phyloP scores from a whole-genome alignment of 2,113 vertebrate genomes.

The Strix uralensis region DNA sequence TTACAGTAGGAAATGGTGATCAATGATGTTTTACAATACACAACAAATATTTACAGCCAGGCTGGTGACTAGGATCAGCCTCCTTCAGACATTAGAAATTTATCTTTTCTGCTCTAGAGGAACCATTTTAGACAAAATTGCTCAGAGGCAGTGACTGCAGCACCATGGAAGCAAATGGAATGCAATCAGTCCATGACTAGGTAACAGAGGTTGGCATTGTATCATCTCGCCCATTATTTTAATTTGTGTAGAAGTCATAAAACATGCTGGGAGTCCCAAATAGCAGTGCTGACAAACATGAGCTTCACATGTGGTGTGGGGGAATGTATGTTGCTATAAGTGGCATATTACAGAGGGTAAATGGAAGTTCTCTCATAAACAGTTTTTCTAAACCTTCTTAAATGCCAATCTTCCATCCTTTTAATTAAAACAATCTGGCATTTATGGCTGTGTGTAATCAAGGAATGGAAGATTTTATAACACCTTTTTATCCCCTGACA shows the following conservation, averaged over 20 bases:
- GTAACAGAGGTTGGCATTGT: not conserved
- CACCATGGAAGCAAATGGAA: not conserved
- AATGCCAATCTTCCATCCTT: slow-evolving; percentile 76
- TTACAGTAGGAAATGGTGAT: not conserved
- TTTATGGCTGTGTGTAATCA: slow-evolving; percentile 72
- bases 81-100: not conserved
- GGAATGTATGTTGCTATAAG: not conserved
- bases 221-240: not conserved
- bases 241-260: not conserved
- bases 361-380: not conserved
- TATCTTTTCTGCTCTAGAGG: not conserved
- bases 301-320: not conserved
- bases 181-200: not conserved
- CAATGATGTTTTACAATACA: not conserved
- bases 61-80: not conserved
- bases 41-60: not conserved
- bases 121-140: not conserved
- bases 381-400: slow-evolving; percentile 76
- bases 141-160: not conserved
- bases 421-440: slow-evolving; percentile 86
- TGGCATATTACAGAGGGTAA: not conserved
- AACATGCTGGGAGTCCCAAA: not conserved
- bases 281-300: not conserved
- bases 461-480: slow-evolving; percentile 40
- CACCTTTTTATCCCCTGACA: slow-evolving; percentile 34